Conservation (phyloP, 1,140 invertebrate genomes). For the Penaeus chinensis region DNA sequence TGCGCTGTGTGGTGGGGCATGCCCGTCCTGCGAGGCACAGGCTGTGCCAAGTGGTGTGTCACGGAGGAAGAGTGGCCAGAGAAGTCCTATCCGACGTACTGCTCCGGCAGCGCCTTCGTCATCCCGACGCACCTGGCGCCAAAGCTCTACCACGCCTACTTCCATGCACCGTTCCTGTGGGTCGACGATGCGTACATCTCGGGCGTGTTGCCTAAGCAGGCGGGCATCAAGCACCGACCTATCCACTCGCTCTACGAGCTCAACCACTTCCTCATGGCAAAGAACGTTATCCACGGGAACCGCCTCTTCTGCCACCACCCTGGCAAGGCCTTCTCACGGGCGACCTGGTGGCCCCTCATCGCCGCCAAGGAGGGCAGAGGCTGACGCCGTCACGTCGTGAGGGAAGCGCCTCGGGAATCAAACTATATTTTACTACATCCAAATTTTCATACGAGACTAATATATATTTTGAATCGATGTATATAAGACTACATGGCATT, state of each 20-base stretch:
- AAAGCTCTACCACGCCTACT: conserved; percentile 64
- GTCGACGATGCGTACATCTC: conserved; percentile 71
- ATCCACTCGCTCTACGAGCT: conserved; percentile 38
- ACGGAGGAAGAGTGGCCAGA: conserved; percentile 64
- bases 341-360: conserved; percentile 28
- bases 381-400: no score
- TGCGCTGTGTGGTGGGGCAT: conserved; percentile 50
- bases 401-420: no score
- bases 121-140: conserved; percentile 56
- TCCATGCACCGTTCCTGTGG: conserved; percentile 67
- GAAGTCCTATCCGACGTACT: conserved; percentile 65
- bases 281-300: conserved; percentile 23
- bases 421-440: no score
- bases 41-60: conserved; percentile 65
- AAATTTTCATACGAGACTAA: no score
- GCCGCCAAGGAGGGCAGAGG: not conserved
- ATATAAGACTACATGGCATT: no score
- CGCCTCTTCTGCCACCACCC: conserved; percentile 48
- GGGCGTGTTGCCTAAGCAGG: conserved; percentile 67
- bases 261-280: conserved; percentile 25
- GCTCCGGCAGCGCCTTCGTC: conserved; percentile 65
- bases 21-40: conserved; percentile 32
- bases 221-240: conserved; percentile 53
- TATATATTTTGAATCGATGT: no score
- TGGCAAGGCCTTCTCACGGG: not conserved